Evolutionary conservation across 2,113 vertebrate species (phyloP).

Genomic region (Fulica atra): DNA sequence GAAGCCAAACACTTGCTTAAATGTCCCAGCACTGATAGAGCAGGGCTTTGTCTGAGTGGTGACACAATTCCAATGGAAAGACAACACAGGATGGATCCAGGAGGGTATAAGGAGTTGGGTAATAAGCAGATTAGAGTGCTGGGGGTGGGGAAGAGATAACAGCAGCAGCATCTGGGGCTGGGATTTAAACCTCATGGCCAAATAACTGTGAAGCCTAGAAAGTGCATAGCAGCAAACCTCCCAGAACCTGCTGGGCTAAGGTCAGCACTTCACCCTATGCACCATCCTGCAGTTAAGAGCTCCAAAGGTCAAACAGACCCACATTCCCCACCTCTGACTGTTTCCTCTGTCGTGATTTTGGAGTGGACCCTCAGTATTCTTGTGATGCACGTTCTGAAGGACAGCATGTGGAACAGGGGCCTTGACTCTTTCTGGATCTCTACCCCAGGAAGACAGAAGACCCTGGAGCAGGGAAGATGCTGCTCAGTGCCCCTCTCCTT

Average conservation of each 20-base stretch:
- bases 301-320: constrained; percentile 7
- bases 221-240: neutral
- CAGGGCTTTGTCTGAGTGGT: neutral
- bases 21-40: neutral
- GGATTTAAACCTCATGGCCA: neutral
- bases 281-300: neutral
- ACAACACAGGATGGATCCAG: neutral
- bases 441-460: neutral
- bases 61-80: neutral
- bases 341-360: neutral
- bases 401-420: neutral
- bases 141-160: neutral
- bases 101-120: neutral
- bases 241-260: neutral
- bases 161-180: neutral
- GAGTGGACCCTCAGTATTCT: neutral
- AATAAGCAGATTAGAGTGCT: neutral
- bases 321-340: neutral
- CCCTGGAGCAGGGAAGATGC: neutral
- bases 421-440: neutral
- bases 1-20: neutral
- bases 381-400: neutral
- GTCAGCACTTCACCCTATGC: neutral
- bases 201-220: neutral
- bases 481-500: neutral